Conservation (phyloP, 2,113 vertebrate genomes). For the Rhagologus leucostigma region DNA sequence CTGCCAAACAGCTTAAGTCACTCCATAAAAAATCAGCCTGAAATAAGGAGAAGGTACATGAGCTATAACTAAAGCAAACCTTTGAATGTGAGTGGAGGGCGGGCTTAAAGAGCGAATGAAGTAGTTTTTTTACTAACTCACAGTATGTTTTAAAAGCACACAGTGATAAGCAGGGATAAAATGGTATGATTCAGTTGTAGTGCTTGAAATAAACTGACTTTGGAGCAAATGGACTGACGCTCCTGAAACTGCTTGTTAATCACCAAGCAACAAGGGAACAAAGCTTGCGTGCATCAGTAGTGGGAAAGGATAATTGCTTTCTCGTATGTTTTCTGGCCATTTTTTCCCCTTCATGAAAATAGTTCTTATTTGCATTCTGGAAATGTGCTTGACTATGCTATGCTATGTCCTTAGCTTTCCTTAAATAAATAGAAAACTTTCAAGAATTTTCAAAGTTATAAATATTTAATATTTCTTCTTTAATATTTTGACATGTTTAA, state of each 20-base stretch:
- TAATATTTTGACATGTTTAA: not conserved
- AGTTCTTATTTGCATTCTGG: not conserved
- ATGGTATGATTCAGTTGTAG: not conserved
- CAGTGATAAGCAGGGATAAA: not conserved
- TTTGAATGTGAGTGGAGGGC: not conserved
- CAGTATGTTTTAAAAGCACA: not conserved
- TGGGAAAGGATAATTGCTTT: not conserved
- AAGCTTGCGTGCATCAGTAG: not conserved
- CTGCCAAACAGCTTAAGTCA: not conserved
- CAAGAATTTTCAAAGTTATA: not conserved
- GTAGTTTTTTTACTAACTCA: not conserved
- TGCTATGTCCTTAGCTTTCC: not conserved
- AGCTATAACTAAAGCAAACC: not conserved
- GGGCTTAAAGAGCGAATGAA: not conserved
- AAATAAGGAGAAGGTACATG: not conserved
- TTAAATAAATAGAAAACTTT: not conserved
- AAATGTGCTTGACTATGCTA: not conserved
- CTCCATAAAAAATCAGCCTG: not conserved
- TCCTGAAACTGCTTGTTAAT: not conserved
- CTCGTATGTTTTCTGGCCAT: not conserved
- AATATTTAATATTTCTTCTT: not conserved
- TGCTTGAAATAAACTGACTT: not conserved
- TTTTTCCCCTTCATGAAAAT: not conserved
- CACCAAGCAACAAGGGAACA: not conserved
- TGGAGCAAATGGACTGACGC: not conserved